Evolutionary conservation across 1,140 invertebrate genomes (phyloP), one percentile per base, ranked within the genome.

Genomic region (Saccostrea glomerata): DNA sequence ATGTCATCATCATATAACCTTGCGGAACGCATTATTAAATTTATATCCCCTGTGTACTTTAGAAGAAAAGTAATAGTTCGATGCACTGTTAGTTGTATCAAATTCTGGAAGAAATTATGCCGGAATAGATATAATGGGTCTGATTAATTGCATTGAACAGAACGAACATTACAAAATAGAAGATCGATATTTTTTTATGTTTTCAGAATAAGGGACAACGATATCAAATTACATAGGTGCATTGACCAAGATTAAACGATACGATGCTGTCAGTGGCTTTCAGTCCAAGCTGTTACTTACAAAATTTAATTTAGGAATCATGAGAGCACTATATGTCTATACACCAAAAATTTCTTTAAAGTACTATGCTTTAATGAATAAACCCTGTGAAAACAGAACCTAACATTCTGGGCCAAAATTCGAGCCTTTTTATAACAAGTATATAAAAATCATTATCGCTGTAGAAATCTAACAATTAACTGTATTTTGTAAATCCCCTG

Each of bases 381-480:
- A 77, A 15, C 25, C 25, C 70, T 13, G 70, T 36, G 70, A 30
- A 77, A 77, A 66, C 23, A 20, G 20, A 25, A 77, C 58, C n/a
- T 11, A 25, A 77, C 25, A 77, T 77, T 36, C 70, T 77, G 25
- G 70, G 70, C 70, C 70, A 12, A 4, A 25, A 36, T 36, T 25
- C 70, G 23, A 36, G 17, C 58, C 25, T 25, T 77, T 77, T 77
- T 17, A 77, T 77, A 25, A 30, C 23, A 17, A 77, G 70, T 77
- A 77, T 77, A 77, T 77, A 77, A 77, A 77, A 77, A 77, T 77
- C 23, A 36, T 30, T 77, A 77, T 77, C 70, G 15, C 13, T 77
- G 70, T 36, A 77, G 25, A 77, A 77, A 77, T 77, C 70, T 77
- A 25, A 77, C 70, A 77, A 77, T 77, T 77, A 77, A 77, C 70